Conservation (phyloP, 1,140 invertebrate species). For the Musca domestica region DNA sequence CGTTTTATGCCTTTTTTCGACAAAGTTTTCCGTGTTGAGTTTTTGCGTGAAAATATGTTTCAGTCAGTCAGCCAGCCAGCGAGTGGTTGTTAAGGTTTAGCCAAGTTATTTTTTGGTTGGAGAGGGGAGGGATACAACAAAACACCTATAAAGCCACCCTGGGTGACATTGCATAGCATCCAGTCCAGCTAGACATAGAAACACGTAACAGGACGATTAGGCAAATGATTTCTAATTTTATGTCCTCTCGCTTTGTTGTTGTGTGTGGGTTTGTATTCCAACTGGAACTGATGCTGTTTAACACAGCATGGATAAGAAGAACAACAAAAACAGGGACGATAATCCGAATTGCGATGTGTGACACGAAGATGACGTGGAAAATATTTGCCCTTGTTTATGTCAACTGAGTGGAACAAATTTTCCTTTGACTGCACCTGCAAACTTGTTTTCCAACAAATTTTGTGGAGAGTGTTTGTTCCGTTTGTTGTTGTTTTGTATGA, state of each 20-base stretch:
- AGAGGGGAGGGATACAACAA: too few species aligned
- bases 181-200: not conserved
- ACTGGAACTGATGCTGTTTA: slow-evolving; percentile 30
- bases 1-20: slow-evolving; percentile 23
- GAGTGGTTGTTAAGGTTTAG: too few species aligned
- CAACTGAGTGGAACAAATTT: slow-evolving; percentile 50
- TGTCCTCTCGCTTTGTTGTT: not conserved
- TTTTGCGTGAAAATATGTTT: too few species aligned
- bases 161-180: too few species aligned
- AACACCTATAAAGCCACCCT: too few species aligned
- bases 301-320: slow-evolving; percentile 29
- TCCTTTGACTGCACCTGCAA: slow-evolving; percentile 48
- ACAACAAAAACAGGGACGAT: too few species aligned
- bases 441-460: slow-evolving; percentile 18
- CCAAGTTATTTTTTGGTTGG: too few species aligned
- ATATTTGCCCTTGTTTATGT: slow-evolving; percentile 38
- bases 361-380: not conserved
- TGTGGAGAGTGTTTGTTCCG: too few species aligned
- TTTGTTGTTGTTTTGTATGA: too few species aligned
- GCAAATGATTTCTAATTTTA: not conserved
- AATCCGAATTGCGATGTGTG: not conserved
- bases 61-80: too few species aligned
- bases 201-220: too few species aligned
- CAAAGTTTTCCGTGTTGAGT: too few species aligned
- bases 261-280: not conserved